Percentiles rank a stretch among this genome's conserved stretches.
These are phyloP conservation scores for Pristionchus maxplancki DNA, from an alignment of 2,888 invertebrate genomes.

Conservation along the genomic window DNA sequence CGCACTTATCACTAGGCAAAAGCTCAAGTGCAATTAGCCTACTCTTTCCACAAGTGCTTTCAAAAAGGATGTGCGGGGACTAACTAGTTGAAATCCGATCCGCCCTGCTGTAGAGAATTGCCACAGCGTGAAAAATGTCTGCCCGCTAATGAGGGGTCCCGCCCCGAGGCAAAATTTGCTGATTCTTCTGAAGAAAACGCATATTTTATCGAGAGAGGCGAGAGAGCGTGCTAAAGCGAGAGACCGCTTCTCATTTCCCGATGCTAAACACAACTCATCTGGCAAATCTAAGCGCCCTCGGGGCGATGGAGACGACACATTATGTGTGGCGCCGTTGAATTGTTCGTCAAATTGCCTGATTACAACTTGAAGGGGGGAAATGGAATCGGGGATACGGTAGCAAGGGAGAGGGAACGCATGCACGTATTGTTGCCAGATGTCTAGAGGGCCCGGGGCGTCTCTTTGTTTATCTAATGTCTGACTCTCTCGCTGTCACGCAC, in stretches of 20 bases:
- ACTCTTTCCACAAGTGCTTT: background rate
- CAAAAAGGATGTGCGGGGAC: background rate
- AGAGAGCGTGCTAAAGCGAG: background rate
- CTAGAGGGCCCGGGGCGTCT: background rate
- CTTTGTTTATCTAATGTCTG: background rate
- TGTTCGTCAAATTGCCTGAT: slow-evolving; percentile 9
- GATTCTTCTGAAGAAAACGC: background rate
- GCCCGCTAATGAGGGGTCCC: background rate
- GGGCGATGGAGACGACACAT: slow-evolving; percentile 12
- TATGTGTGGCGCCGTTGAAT: slow-evolving; percentile 23
- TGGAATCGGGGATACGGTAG: background rate
- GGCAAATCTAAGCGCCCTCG: background rate
- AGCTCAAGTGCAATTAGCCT: background rate
- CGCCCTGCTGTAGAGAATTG: background rate
- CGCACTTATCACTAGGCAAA: background rate
- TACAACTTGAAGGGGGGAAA: background rate
- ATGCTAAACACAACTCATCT: background rate
- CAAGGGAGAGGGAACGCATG: background rate
- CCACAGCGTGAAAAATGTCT: background rate
- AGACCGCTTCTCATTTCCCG: background rate
- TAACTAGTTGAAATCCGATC: background rate
- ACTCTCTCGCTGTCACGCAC: background rate
- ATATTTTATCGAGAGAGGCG: too few species aligned
- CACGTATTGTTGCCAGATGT: background rate
- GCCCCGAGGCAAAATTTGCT: background rate